Evolutionary conservation across 2,888 invertebrate species (phyloP), one percentile per base, ranked within the genome.

Genomic region (Macaria liturata): DNA sequence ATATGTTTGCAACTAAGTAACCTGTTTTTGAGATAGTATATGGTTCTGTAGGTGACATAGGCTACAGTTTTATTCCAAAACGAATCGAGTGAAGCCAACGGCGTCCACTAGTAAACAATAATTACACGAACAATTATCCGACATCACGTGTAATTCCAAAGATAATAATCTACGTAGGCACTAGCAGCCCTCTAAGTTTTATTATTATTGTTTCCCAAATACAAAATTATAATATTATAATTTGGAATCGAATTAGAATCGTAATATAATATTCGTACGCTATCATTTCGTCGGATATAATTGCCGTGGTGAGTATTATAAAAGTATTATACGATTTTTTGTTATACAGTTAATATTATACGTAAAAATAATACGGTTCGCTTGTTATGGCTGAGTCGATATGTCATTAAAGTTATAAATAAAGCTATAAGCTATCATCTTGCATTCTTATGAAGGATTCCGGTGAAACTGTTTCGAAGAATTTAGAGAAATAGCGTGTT

Each of bases 201-300:
- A 62, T 64, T 65, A 58, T 65, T 62, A 61, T 65, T 65, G 59
- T 67, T 59, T 63, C 53, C 64, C 65, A 68, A 67, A 66, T 64
- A 61, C 52, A 65, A 62, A 66, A 72, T 69, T 72, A 76, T 73
- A 74, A 75, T 78, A 76, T 73, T 74, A 78, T 78, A 74, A 71
- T 71, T 70, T 65, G 57, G 72, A 72, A 74, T 70, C 70, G 68
- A 72, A 75, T 75, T 75, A 77, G 81, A 83, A 81, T 76, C 81
- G 74, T 84, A 84, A 83, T 82, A 79, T 72, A 75, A 74, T 82
- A 81, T 81, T 78, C 76, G 80, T 81, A 81, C 75, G 74, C 79
- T 80, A 81, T 84, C 80, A 84, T 85, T 81, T 76, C 74, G 80
- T 76, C 76, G 71, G 70, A 66, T 72, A 79, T 86, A 85, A 86